These are phyloP conservation scores for Herminia tarsipennalis DNA, from an alignment of 2,888 invertebrate genomes.

Conservation along the genomic window DNA sequence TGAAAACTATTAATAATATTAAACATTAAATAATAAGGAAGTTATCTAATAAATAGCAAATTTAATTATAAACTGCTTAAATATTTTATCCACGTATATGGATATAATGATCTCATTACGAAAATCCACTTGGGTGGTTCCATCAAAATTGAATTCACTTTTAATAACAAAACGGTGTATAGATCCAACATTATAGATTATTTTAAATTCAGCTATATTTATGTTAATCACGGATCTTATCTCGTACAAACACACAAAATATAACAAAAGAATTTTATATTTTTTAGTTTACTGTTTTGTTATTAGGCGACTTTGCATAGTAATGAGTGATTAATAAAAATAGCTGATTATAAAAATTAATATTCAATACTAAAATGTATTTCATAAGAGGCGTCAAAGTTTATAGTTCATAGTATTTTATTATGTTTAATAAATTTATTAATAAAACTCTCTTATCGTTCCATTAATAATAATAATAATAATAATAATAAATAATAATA, in stretches of 20 bases:
- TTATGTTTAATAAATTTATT: too few relatives aligned
- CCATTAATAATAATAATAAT: too few relatives aligned
- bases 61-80: background rate
- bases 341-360: constrained; percentile 13
- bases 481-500: too few relatives aligned
- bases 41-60: constrained; percentile 1
- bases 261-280: constrained; percentile 31
- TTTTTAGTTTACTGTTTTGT: constrained; percentile 14
- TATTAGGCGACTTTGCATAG: constrained; percentile 22
- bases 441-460: too few relatives aligned
- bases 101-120: constrained; percentile 2
- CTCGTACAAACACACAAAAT: constrained; percentile 14
- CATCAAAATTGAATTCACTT: constrained; percentile 3
- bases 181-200: constrained; percentile 14
- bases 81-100: background rate
- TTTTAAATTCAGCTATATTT: constrained; percentile 5
- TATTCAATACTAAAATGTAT: constrained; percentile 12
- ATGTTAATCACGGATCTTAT: constrained; percentile 19
- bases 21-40: background rate
- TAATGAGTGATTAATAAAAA: constrained; percentile 12
- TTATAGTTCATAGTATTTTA: constrained; percentile 4
- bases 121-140: constrained; percentile 14
- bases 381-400: constrained; percentile 3
- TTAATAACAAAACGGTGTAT: constrained; percentile 10
- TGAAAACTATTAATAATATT: background rate